Percentiles rank a stretch among this genome's conserved stretches.
Conservation (phyloP, 2,797 vertebrate genomes). For the Microctenopoma lineatum region DNA sequence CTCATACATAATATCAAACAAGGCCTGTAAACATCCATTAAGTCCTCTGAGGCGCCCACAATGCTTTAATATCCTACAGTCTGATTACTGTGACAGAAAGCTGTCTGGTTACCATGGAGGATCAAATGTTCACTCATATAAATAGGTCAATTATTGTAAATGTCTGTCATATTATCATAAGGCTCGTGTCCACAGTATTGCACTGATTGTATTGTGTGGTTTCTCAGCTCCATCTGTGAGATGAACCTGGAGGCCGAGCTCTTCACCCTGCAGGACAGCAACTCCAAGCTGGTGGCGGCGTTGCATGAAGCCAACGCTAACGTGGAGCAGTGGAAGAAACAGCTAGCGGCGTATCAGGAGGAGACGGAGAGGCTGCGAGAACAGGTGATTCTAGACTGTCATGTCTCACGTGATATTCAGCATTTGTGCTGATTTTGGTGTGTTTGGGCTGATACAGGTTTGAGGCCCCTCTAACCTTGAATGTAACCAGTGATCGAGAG, state of each 20-base stretch:
- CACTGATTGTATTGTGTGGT: background rate
- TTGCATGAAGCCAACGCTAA: slow-evolving; percentile 93
- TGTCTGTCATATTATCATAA: background rate
- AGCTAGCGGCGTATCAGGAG: slow-evolving; percentile 91
- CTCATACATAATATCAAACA: slow-evolving; percentile 38
- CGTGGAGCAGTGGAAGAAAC: slow-evolving; percentile 96
- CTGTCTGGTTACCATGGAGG: slow-evolving; percentile 70
- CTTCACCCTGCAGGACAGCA: slow-evolving; percentile 97
- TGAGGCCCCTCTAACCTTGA: too few species aligned
- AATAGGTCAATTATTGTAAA: too few species aligned
- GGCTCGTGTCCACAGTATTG: background rate
- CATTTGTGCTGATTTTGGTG: too few species aligned
- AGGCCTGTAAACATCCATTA: slow-evolving; percentile 46
- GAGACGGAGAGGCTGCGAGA: slow-evolving; percentile 91
- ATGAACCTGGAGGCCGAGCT: slow-evolving; percentile 96
- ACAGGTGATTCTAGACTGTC: slow-evolving; percentile 77
- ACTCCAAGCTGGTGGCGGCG: slow-evolving; percentile 91
- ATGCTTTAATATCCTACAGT: slow-evolving; percentile 51
- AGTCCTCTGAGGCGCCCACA: slow-evolving; percentile 41
- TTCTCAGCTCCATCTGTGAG: slow-evolving; percentile 92
- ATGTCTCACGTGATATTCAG: too few species aligned
- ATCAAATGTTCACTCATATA: background rate
- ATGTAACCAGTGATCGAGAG: too few species aligned
- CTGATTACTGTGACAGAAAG: slow-evolving; percentile 46
- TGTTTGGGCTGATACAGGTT: too few species aligned